Evolutionary conservation across 1,140 invertebrate species (phyloP).

Genomic region (Bombus vancouverensis): DNA sequence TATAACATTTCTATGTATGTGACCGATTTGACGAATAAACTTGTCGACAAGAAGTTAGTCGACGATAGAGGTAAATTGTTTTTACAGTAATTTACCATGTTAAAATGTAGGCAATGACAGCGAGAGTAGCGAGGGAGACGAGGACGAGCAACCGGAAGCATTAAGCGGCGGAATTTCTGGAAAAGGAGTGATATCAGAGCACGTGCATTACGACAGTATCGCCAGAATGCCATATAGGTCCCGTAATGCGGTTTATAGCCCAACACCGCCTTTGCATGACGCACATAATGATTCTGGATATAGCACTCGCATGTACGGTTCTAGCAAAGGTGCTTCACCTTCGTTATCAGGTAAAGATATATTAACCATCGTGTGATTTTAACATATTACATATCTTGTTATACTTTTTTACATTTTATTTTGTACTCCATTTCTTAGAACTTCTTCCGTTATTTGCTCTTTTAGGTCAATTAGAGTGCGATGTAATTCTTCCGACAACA

Average conservation of each 20-base stretch:
- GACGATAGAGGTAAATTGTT: neutral
- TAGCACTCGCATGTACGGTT: conserved; percentile 89
- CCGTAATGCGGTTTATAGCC: conserved; percentile 80
- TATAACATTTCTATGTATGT: neutral
- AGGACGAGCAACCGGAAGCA: conserved; percentile 61
- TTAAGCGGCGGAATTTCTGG: conserved; percentile 58
- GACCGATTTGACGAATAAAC: neutral
- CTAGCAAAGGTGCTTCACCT: conserved; percentile 89
- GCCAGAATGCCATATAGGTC: conserved; percentile 78
- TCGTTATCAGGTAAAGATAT: conserved; percentile 85
- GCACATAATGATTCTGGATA: conserved; percentile 91
- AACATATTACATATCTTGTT: neutral
- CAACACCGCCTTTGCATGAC: conserved; percentile 80
- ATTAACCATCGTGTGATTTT: too few relatives aligned
- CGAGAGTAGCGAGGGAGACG: conserved; percentile 76
- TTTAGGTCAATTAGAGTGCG: conserved; percentile 74
- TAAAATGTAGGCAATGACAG: conserved; percentile 68
- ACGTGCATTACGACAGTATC: conserved; percentile 72
- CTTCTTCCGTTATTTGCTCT: conserved; percentile 5
- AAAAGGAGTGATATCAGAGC: conserved; percentile 68
- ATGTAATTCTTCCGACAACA: conserved; percentile 69
- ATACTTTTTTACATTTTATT: neutral
- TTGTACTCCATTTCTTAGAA: neutral
- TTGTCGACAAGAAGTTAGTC: neutral
- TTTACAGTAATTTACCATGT: neutral